Percentiles rank a stretch among this genome's conserved stretches.
These are phyloP conservation scores for Drosophila anceps DNA, from an alignment of 2,888 invertebrate species.

Conservation along the genomic window DNA sequence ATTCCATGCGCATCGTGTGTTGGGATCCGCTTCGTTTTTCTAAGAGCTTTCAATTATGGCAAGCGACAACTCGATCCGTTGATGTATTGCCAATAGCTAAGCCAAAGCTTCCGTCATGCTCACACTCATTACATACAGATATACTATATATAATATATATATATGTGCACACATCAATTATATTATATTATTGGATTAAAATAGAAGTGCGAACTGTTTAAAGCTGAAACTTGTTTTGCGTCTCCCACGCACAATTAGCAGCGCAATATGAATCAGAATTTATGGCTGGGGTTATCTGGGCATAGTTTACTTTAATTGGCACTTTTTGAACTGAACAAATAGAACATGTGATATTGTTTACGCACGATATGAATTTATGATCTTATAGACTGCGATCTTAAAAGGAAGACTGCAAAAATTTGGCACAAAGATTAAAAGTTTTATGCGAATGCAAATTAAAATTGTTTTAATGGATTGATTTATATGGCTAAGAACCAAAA, in stretches of 20 bases:
- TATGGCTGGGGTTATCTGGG: constrained; percentile 2
- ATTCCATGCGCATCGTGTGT: constrained; percentile 12
- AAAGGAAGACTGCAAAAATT: background rate
- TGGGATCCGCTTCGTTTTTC: constrained; percentile 12
- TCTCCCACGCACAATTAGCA: constrained; percentile 59
- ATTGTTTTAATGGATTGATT: constrained; percentile 6
- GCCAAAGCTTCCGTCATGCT: constrained; percentile 24
- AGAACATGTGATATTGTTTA: constrained; percentile 4
- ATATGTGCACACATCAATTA: constrained; percentile 15
- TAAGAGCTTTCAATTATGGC: constrained; percentile 30
- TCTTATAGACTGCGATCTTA: constrained; percentile 8
- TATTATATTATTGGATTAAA: constrained; percentile 17
- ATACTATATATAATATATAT: background rate
- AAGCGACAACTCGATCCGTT: constrained; percentile 18
- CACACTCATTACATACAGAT: background rate
- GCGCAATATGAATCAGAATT: constrained; percentile 17
- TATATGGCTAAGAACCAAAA: background rate
- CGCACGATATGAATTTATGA: constrained; percentile 7
- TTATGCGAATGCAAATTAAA: constrained; percentile 6
- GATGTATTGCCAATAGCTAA: constrained; percentile 31
- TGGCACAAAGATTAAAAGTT: background rate
- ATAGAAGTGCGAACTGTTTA: constrained; percentile 25
- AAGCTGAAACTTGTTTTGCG: constrained; percentile 31
- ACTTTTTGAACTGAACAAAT: background rate
- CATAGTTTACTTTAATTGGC: constrained; percentile 18